Conservation (phyloP, 2,888 invertebrate species). For the Aproaerema taeniolella region DNA sequence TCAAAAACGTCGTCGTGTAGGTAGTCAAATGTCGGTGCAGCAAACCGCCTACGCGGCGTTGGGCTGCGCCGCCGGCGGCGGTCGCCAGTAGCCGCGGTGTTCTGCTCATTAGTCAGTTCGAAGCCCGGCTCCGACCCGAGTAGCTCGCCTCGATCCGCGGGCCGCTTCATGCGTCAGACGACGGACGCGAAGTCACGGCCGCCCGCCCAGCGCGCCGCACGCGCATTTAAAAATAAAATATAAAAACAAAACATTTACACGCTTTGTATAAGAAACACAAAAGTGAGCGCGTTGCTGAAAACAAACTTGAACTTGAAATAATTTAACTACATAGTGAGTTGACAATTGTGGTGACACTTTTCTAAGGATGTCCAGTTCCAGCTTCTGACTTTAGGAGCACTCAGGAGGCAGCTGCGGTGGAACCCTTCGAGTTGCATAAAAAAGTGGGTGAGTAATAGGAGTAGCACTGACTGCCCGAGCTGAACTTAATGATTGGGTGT, state of each 20-base stretch:
- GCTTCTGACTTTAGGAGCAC: constrained; percentile 21
- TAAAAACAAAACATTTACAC: constrained; percentile 20
- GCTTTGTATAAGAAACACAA: constrained; percentile 20
- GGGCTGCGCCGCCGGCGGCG: constrained; percentile 3
- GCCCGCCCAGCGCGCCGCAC: constrained; percentile 34
- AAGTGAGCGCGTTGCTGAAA: constrained; percentile 8
- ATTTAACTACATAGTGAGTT: constrained; percentile 1
- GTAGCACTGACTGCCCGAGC: constrained; percentile 17
- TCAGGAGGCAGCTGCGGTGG: constrained; percentile 31
- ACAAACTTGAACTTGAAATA: constrained; percentile 13
- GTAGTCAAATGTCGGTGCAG: not conserved
- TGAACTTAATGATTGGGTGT: constrained; percentile 16
- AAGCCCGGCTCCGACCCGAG: constrained; percentile 36
- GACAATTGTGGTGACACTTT: constrained; percentile 21
- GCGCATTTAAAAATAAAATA: constrained; percentile 25
- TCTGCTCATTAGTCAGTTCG: constrained; percentile 36
- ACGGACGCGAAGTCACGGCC: constrained; percentile 31
- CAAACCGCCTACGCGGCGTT: constrained; percentile 4
- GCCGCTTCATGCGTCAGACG: constrained; percentile 28
- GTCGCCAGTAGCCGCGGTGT: constrained; percentile 1
- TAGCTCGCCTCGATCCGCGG: constrained; percentile 35
- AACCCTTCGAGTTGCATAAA: constrained; percentile 35
- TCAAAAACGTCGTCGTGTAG: not conserved
- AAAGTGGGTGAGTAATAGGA: constrained; percentile 62
- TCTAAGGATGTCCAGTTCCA: constrained; percentile 31